Conservation (phyloP, 2,888 invertebrate species). For the Argyresthia goedartella region DNA sequence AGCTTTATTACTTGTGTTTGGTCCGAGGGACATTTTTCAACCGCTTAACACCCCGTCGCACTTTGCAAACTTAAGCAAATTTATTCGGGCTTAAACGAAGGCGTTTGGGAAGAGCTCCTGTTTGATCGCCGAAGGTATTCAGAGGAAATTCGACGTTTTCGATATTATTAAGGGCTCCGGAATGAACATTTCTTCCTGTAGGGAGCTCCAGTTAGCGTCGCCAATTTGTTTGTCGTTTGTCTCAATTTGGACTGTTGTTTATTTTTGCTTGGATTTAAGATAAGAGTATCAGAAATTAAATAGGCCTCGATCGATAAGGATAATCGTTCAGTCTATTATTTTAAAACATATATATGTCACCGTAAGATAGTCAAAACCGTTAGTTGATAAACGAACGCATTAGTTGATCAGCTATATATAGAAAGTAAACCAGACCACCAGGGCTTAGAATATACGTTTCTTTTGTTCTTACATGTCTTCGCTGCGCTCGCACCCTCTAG, state of each 20-base stretch:
- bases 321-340: too few relatives aligned
- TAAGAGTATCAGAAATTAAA: too few relatives aligned
- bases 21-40: conserved; percentile 7
- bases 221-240: background rate
- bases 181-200: background rate
- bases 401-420: too few relatives aligned
- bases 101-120: background rate
- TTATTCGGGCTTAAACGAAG: conserved; percentile 4
- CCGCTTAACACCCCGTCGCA: conserved; percentile 5
- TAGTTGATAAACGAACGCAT: too few relatives aligned
- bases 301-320: too few relatives aligned
- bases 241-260: background rate
- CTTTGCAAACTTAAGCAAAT: conserved; percentile 5
- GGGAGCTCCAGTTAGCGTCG: background rate
- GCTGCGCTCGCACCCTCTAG: too few relatives aligned
- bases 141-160: background rate
- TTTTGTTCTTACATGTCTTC: too few relatives aligned
- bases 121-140: conserved; percentile 3
- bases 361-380: too few relatives aligned
- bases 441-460: too few relatives aligned
- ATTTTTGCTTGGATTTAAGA: too few relatives aligned
- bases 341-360: too few relatives aligned
- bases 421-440: too few relatives aligned
- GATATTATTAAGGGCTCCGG: conserved; percentile 1
- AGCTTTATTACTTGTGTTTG: conserved; percentile 2